Conservation (phyloP, 2,888 invertebrate species). For the Spisula solida region DNA sequence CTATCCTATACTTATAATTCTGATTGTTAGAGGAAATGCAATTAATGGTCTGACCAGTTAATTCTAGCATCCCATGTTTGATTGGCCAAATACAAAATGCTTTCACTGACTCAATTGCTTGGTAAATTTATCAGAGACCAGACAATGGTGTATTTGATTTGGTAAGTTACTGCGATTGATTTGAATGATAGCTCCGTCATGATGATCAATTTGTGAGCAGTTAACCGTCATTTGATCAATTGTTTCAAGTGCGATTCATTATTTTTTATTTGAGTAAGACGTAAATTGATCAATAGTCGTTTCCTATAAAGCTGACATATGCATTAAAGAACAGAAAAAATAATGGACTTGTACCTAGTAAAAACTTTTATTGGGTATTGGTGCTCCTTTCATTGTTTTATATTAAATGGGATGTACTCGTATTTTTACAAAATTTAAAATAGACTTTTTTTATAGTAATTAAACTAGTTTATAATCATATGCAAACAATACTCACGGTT, state of each 20-base stretch:
- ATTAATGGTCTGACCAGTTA: too few relatives aligned
- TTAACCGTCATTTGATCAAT: conserved; percentile 1
- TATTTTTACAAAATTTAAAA: too few relatives aligned
- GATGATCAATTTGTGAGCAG: background rate
- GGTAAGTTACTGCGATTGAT: background rate
- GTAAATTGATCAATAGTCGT: background rate
- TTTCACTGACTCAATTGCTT: background rate
- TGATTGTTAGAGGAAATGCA: too few relatives aligned
- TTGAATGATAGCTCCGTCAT: background rate
- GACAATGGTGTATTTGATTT: conserved; percentile 1
- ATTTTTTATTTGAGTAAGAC: background rate
- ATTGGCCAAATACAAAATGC: too few relatives aligned
- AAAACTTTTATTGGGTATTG: background rate
- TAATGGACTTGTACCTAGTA: background rate
- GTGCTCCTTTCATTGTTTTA: background rate
- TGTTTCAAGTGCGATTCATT: background rate
- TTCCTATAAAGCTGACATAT: background rate
- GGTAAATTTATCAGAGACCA: background rate
- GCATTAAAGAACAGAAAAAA: background rate
- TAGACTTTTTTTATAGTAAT: too few relatives aligned
- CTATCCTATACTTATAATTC: too few relatives aligned
- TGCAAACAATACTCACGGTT: too few relatives aligned
- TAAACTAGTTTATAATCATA: too few relatives aligned
- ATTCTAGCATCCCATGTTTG: too few relatives aligned
- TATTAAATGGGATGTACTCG: too few relatives aligned